These are phyloP conservation scores for Rhombomys opimus DNA, from an alignment of 2,113 vertebrate genomes.

Conservation along the genomic window DNA sequence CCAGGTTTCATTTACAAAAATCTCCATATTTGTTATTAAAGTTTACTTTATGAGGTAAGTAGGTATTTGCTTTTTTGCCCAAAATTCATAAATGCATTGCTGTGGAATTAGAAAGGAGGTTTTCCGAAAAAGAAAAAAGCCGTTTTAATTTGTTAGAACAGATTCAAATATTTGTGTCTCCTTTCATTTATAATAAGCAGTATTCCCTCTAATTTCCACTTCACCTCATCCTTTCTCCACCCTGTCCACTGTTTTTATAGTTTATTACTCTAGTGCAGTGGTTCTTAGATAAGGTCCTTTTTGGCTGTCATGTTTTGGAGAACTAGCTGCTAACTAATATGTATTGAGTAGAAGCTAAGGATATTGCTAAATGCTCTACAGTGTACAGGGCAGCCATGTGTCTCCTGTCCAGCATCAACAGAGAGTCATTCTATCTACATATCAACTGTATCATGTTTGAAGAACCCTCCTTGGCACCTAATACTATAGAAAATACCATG, in stretches of 20 bases:
- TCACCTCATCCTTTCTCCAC: not conserved
- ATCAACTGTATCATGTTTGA: not conserved
- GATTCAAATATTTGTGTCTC: not conserved
- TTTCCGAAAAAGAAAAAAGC: constrained; percentile 8
- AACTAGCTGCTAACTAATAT: not conserved
- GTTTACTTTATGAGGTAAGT: constrained; percentile 11
- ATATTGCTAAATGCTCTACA: not conserved
- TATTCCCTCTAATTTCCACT: not conserved
- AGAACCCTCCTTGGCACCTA: not conserved
- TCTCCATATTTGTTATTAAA: constrained; percentile 8
- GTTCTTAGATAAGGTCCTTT: not conserved
- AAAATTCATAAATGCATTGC: constrained; percentile 22
- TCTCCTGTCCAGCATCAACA: not conserved
- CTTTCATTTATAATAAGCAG: not conserved
- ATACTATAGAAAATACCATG: not conserved
- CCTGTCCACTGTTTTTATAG: not conserved
- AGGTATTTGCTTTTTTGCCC: constrained; percentile 31
- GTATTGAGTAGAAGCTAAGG: not conserved
- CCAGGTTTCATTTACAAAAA: constrained; percentile 34
- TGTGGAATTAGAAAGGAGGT: not conserved
- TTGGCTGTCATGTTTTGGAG: not conserved
- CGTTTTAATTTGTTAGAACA: not conserved
- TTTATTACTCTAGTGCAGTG: not conserved
- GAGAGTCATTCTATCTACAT: not conserved
- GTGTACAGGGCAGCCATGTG: not conserved